Conservation (phyloP, 2,888 invertebrate genomes). For the Leuctra nigra region DNA sequence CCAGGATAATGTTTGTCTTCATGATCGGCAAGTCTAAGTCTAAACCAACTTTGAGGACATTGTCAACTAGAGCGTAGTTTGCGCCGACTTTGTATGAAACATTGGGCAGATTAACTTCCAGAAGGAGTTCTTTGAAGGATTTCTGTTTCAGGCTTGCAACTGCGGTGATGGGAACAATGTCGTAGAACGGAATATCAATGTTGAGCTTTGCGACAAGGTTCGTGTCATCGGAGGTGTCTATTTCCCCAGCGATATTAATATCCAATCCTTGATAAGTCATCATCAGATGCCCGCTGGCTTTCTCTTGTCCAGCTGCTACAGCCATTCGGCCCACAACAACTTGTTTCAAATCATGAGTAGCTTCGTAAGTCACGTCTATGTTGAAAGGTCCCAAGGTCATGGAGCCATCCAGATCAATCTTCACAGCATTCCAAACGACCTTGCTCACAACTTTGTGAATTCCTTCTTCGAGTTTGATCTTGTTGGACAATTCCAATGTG, state of each 20-base stretch:
- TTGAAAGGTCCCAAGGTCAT: conserved; percentile 4
- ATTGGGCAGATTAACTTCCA: conserved; percentile 19
- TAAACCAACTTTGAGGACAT: conserved; percentile 11
- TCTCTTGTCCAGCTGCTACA: conserved; percentile 4
- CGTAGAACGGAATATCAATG: conserved; percentile 9
- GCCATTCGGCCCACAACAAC: neutral
- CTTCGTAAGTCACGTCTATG: conserved; percentile 13
- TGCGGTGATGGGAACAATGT: neutral
- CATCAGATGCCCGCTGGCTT: conserved; percentile 7
- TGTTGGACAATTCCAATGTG: conserved; percentile 20
- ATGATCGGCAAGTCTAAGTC: conserved; percentile 20
- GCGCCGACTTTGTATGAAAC: conserved; percentile 14
- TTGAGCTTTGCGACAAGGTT: conserved; percentile 6
- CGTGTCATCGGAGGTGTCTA: neutral
- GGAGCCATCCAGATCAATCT: conserved; percentile 12
- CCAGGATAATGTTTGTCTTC: conserved; percentile 14
- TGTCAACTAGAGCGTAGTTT: conserved; percentile 15
- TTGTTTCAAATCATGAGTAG: conserved; percentile 8
- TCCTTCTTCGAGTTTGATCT: neutral
- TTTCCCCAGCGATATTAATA: conserved; percentile 3
- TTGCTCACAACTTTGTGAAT: conserved; percentile 6
- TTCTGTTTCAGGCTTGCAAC: neutral
- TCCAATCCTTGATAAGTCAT: conserved; percentile 10
- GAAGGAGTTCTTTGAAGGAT: conserved; percentile 14
- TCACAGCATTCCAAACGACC: conserved; percentile 14